These are phyloP conservation scores for Bibio marci DNA, from an alignment of 2,888 invertebrate species.

Conservation along the genomic window DNA sequence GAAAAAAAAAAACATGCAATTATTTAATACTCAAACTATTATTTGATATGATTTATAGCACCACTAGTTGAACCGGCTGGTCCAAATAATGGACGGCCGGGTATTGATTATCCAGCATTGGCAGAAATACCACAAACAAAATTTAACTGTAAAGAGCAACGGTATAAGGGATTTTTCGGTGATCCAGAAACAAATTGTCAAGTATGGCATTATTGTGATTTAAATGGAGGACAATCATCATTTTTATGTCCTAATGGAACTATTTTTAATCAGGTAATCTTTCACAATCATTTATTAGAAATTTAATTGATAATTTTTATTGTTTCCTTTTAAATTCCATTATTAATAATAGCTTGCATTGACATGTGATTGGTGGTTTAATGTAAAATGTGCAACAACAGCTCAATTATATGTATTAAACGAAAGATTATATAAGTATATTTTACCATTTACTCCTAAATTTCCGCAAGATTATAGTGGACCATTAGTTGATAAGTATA, in stretches of 20 bases:
- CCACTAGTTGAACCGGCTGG: no score
- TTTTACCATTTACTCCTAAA: constrained; percentile 68
- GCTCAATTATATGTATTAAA: constrained; percentile 74
- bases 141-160: constrained; percentile 67
- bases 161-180: constrained; percentile 81
- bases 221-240: constrained; percentile 79
- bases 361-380: constrained; percentile 90
- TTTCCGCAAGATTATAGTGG: constrained; percentile 84
- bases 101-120: constrained; percentile 65
- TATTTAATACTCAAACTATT: no score
- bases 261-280: constrained; percentile 57
- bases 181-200: constrained; percentile 77
- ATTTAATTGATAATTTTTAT: background rate
- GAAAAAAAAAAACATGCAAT: no score
- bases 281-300: background rate
- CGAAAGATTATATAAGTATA: constrained; percentile 76
- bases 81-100: constrained; percentile 35
- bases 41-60: no score
- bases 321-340: constrained; percentile 5
- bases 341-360: constrained; percentile 39
- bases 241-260: constrained; percentile 83
- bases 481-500: constrained; percentile 65
- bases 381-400: constrained; percentile 69
- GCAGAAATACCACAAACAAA: constrained; percentile 56
- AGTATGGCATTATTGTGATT: constrained; percentile 85